Evolutionary conservation across 2,113 vertebrate genomes (phyloP).

Genomic region (Numenius arquata): DNA sequence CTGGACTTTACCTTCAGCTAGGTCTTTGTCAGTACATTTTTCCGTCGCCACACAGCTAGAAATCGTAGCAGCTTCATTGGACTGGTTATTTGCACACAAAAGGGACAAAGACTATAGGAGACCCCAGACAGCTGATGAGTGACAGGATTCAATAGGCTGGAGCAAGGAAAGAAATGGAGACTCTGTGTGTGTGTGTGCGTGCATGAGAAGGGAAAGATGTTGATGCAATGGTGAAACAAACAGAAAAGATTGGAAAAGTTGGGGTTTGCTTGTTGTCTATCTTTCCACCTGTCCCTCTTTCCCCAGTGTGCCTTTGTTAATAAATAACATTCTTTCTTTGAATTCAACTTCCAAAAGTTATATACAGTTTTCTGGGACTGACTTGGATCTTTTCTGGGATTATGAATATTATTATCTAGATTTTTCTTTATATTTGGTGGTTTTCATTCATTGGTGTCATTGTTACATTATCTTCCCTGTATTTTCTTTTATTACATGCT

Average conservation of each 20-base stretch:
- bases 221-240: neutral
- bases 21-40: neutral
- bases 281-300: neutral
- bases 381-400: neutral
- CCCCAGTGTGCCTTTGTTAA: neutral
- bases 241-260: neutral
- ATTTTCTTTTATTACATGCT: neutral
- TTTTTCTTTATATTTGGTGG: neutral
- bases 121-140: neutral
- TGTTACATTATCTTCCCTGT: neutral
- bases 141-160: neutral
- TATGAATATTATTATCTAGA: neutral
- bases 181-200: rapidly evolving
- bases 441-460: neutral
- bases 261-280: neutral
- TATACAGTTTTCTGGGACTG: neutral
- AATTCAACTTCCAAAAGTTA: neutral
- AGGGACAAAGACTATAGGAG: neutral
- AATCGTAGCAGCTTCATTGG: neutral
- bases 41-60: neutral
- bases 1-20: neutral
- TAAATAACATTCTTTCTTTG: neutral
- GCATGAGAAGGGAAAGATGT: neutral
- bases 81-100: neutral
- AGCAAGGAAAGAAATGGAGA: neutral